Evolutionary conservation across 2,113 vertebrate species (phyloP), one percentile per base, ranked within the genome.

Genomic region (Scophthalmus maximus): DNA sequence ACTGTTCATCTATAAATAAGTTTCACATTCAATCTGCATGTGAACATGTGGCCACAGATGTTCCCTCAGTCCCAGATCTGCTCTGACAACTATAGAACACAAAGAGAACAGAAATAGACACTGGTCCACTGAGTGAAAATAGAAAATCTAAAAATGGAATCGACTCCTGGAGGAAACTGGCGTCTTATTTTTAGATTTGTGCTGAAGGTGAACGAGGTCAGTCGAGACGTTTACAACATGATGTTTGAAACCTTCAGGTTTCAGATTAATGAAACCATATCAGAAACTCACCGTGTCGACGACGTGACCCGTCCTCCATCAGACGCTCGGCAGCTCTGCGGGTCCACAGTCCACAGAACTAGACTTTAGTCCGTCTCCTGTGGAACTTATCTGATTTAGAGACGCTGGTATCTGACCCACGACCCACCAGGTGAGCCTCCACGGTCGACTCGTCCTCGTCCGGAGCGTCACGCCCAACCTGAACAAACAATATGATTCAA

Each of bases 331-430:
- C 49, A 42, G 56, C 32, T 68, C 56, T 83, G 14, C 36, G 67
- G 56, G 73, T 88, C 70, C 81, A 86, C 38, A 84, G 89, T 82
- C 83, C 86, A 56, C 40, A 4, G 4, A 47, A 9, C 44, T 38
- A 85, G 84, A 93, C 91, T 92, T 92, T 83, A 73, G 8, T 67
- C 81, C 38, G 63, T 71, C 61, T 76, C 29, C n/a, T n/a, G n/a
- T n/a, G n/a, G n/a, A n/a, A n/a, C n/a, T n/a, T n/a, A n/a, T n/a
- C n/a, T n/a, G n/a, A n/a, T n/a, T 70, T 78, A 77, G 68, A 52
- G 44, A 68, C 36, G 27, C n/a, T 32, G 52, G 40, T 74, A 76
- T 83, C 75, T 53, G 79, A 61, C 18, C 63, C 50, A n/a, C n/a
- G n/a, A n/a, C n/a, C n/a, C n/a, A n/a, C n/a, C n/a, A n/a, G n/a